A percentile compares a stretch with the other conserved stretches of the same genome.
phyloP scores from a whole-genome alignment of 2,113 vertebrate genomes.

The Actenoides hombroni region DNA sequence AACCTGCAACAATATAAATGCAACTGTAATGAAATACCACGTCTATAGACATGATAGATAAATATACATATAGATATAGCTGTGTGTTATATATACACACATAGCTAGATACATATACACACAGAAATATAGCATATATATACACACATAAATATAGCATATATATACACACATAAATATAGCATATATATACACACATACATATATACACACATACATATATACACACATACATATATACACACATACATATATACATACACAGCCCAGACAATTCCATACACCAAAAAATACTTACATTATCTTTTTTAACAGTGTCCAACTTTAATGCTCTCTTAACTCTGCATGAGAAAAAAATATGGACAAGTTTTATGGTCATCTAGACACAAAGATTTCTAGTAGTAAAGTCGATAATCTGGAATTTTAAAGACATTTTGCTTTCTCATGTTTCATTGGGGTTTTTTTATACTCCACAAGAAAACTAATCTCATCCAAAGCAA shows the following conservation, averaged over 20 bases:
- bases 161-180: neutral
- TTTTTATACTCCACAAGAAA: neutral
- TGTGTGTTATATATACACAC: neutral
- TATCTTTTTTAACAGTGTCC: conserved; percentile 38
- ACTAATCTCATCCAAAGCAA: neutral
- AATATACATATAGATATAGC: neutral
- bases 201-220: neutral
- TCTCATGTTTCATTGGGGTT: neutral
- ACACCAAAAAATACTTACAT: conserved; percentile 75
- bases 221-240: neutral
- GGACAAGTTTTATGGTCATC: conserved; percentile 24
- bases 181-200: neutral
- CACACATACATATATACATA: neutral
- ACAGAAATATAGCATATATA: neutral
- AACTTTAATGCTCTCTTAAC: conserved; percentile 78
- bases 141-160: neutral
- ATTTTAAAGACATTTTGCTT: neutral
- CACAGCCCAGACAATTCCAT: neutral
- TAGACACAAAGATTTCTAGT: conserved; percentile 13
- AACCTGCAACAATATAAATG: neutral
- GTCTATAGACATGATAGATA: neutral
- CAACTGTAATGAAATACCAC: neutral
- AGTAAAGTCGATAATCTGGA: neutral
- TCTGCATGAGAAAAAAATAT: conserved; percentile 74
- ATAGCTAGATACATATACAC: neutral